A percentile compares a stretch with the other conserved stretches of the same genome.
These are phyloP conservation scores for Megaptera novaeangliae DNA, from an alignment of 2,113 vertebrate genomes.

Conservation along the genomic window DNA sequence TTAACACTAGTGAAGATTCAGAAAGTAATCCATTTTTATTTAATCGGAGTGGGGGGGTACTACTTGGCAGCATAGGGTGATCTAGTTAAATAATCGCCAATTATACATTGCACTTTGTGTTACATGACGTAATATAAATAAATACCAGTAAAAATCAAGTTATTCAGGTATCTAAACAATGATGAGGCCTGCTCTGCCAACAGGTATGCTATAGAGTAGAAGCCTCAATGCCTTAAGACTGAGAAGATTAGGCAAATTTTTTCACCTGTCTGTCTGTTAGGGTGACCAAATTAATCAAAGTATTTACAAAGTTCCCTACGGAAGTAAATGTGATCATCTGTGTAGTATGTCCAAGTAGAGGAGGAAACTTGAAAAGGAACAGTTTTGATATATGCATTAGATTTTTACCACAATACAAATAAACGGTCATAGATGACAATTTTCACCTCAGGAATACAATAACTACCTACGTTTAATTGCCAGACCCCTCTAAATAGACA, in stretches of 20 bases:
- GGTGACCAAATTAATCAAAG: not conserved
- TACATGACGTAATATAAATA: not conserved
- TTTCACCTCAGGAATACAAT: not conserved
- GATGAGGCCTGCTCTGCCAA: not conserved
- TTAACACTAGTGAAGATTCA: slow-evolving; percentile 3
- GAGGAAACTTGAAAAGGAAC: not conserved
- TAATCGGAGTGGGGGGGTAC: not conserved
- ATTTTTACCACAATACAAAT: slow-evolving; percentile 3
- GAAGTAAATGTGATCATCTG: not conserved
- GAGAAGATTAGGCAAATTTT: not conserved
- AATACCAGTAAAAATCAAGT: not conserved
- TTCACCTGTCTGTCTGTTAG: not conserved
- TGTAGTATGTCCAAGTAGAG: not conserved
- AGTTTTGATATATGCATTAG: not conserved
- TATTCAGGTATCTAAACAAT: not conserved
- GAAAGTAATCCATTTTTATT: slow-evolving; percentile 40
- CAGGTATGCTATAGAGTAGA: not conserved
- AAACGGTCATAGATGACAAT: not conserved
- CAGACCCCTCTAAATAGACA: not conserved
- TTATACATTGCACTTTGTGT: slow-evolving; percentile 1
- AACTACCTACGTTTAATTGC: not conserved
- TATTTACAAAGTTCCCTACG: not conserved
- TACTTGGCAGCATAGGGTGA: not conserved
- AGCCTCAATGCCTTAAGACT: not conserved
- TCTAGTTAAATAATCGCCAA: slow-evolving; percentile 11